Evolutionary conservation across 2,113 vertebrate genomes (phyloP), one percentile per base, ranked within the genome.

Genomic region (Nematolebias whitei): DNA sequence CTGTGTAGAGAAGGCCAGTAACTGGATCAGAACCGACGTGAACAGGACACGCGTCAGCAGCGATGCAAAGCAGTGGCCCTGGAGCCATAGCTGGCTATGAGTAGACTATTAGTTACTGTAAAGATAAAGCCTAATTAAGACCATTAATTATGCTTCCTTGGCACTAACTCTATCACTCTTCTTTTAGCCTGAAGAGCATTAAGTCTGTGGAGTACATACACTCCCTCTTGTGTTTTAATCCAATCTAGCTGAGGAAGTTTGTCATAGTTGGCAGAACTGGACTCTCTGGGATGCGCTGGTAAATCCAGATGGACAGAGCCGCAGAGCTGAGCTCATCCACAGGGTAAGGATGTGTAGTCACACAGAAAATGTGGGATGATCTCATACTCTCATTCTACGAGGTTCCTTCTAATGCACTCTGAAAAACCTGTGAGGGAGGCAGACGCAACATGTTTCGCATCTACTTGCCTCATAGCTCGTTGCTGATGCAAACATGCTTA

Each of bases 61-160:
- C 76, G 53, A 69, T 29, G 29, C 74, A 72, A 82, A 68, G 67
- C 83, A 85, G 59, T 53, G 71, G 75, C 83, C 86, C 86, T 1
- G 73, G 12, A 82, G 88, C 71, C 75, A 83, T 64, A 41, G 52
- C 38, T 68, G 79, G 44, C 79, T 74, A 74, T 79, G 83, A 83
- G 80, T 83, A 86, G 80, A 83, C 86, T 86, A 87, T 88, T 86
- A 85, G 74, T 85, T 22, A 84, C 75, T 80, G 68, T 74, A 77
- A 80, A 56, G 59, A 47, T 70, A 80, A 90, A 74, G 68, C 78
- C 86, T 83, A 91, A 90, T 91, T 89, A 90, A 68, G 69, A 79
- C 63, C 81, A 89, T 90, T 88, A 89, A 87, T 90, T 89, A 87
- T 90, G 88, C 90, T 87, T 90, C 84, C 64, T 70, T 88, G 88